Evolutionary conservation across 2,888 invertebrate species (phyloP).

Genomic region (Tridacna gigas): DNA sequence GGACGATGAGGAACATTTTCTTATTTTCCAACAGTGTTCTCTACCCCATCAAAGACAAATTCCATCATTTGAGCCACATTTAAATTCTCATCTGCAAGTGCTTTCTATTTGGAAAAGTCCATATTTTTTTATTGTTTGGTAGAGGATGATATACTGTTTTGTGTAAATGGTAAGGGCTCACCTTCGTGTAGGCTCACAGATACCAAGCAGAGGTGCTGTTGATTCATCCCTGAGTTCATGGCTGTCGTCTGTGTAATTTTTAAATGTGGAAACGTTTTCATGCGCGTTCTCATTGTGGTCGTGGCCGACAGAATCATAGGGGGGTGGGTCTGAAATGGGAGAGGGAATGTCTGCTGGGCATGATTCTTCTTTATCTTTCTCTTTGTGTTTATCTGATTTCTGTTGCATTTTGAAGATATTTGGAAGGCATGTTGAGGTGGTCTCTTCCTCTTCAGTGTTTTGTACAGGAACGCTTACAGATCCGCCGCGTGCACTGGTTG

Average conservation of each 20-base stretch:
- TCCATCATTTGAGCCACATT: too few species aligned
- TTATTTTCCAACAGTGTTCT: too few species aligned
- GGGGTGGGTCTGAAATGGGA: conserved; percentile 75
- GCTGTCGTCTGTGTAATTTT: conserved; percentile 67
- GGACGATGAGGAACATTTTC: too few species aligned
- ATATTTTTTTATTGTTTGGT: not conserved
- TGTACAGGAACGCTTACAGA: conserved; percentile 61
- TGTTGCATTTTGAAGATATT: conserved; percentile 79
- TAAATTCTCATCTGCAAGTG: too few species aligned
- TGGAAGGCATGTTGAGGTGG: conserved; percentile 78
- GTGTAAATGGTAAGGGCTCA: conserved; percentile 20
- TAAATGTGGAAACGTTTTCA: conserved; percentile 47
- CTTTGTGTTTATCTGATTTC: conserved; percentile 72
- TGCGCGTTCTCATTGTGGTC: conserved; percentile 63
- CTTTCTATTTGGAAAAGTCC: not conserved
- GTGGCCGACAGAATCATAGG: conserved; percentile 67
- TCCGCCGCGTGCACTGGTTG: conserved; percentile 73
- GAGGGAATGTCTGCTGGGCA: conserved; percentile 73
- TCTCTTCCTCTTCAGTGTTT: conserved; percentile 65
- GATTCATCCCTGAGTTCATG: conserved; percentile 71
- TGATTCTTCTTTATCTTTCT: conserved; percentile 68
- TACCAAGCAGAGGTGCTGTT: conserved; percentile 68
- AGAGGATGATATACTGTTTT: not conserved
- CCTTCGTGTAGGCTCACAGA: conserved; percentile 58
- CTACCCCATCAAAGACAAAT: too few species aligned